Evolutionary conservation across 2,113 vertebrate species (phyloP).

Genomic region (Benitochromis conjunctus): DNA sequence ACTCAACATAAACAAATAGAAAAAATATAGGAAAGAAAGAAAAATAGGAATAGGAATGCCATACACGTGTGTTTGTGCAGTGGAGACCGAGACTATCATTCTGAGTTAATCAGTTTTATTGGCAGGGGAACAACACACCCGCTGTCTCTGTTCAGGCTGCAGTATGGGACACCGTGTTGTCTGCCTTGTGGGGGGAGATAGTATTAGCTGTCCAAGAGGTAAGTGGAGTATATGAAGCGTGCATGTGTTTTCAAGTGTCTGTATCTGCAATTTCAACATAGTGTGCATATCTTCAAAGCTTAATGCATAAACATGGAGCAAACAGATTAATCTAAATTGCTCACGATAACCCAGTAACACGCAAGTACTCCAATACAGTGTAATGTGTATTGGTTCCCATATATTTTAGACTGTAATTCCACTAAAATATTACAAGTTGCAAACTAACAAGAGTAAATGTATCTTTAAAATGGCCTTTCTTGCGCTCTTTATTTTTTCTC

Average conservation of each 20-base stretch:
- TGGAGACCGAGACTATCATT: slow-evolving; percentile 8
- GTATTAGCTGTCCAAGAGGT: background rate
- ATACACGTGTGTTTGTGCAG: background rate
- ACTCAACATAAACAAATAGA: background rate
- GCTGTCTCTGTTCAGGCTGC: background rate
- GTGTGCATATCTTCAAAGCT: background rate
- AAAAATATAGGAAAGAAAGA: background rate
- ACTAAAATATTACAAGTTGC: background rate
- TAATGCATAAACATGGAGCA: background rate
- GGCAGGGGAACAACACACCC: slow-evolving; percentile 21
- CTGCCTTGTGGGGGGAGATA: background rate
- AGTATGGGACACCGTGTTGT: background rate
- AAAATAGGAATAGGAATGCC: background rate
- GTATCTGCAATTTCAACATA: background rate
- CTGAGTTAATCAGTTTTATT: slow-evolving; percentile 50
- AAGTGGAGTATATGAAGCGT: background rate
- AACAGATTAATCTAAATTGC: background rate
- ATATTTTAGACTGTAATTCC: background rate
- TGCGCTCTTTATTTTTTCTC: background rate
- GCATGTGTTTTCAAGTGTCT: background rate
- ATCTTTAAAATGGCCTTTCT: background rate
- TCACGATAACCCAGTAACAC: background rate
- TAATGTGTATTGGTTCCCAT: background rate
- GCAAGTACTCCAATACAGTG: background rate
- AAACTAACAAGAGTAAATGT: background rate